Percentiles rank a stretch among this genome's conserved stretches.
Conservation (phyloP, 2,888 invertebrate genomes). For the Dryadula phaetusa region DNA sequence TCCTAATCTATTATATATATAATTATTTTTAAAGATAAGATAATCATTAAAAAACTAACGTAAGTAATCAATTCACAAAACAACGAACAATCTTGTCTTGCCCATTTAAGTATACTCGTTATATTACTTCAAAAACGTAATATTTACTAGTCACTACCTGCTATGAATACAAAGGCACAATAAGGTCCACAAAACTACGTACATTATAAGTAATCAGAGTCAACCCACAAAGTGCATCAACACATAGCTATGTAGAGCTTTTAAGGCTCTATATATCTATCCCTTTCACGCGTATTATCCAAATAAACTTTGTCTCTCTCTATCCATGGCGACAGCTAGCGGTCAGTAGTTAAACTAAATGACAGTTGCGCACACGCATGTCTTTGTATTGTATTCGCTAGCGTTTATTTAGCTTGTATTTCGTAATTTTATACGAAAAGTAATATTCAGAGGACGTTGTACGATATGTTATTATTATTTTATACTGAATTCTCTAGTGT, state of each 20-base stretch:
- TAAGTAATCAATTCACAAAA: neutral
- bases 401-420: constrained; percentile 43
- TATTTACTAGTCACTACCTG: constrained; percentile 30
- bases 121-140: constrained; percentile 1
- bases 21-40: neutral
- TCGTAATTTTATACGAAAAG: constrained; percentile 40
- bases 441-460: constrained; percentile 32
- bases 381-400: constrained; percentile 64
- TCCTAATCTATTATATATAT: no score
- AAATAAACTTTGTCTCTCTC: constrained; percentile 51
- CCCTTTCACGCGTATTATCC: constrained; percentile 41
- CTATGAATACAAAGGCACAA: constrained; percentile 38
- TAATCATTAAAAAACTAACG: neutral
- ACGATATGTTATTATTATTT: constrained; percentile 31
- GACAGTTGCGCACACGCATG: constrained; percentile 79
- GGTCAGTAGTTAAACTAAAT: constrained; percentile 63
- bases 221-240: constrained; percentile 44
- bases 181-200: constrained; percentile 38
- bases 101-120: neutral
- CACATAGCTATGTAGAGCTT: constrained; percentile 49
- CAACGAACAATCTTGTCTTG: neutral
- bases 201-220: constrained; percentile 41
- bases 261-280: constrained; percentile 48
- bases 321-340: constrained; percentile 64
- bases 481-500: constrained; percentile 49